A percentile compares a stretch with the other conserved stretches of the same genome.
Evolutionary conservation across 2,797 vertebrate genomes (phyloP).

Genomic region (Anomalospiza imberbis): DNA sequence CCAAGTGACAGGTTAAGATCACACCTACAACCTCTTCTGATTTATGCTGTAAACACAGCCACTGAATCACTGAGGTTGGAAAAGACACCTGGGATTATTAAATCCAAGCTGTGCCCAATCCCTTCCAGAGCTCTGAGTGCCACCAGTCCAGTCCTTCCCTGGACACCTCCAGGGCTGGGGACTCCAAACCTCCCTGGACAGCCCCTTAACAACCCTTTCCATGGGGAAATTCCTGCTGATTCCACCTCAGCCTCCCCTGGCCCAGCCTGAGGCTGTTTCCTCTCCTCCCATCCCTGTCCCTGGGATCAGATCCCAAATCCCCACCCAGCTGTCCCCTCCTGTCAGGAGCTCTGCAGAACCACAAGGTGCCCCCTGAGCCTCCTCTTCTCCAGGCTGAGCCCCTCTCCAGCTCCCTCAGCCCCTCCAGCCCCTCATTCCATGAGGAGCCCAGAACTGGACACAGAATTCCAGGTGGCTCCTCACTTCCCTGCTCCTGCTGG

Average conservation of each 20-base stretch:
- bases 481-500: neutral
- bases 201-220: neutral
- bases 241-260: neutral
- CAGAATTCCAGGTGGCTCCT: neutral
- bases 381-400: neutral
- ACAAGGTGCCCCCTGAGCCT: neutral
- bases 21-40: neutral
- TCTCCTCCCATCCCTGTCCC: neutral
- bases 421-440: neutral
- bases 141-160: rapidly evolving
- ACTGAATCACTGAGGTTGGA: neutral
- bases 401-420: neutral
- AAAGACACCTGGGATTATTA: neutral
- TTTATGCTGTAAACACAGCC: neutral
- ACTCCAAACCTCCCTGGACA: neutral
- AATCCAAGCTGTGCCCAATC: rapidly evolving
- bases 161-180: neutral
- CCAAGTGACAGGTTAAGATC: neutral
- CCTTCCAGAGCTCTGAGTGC: neutral
- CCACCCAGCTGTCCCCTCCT: neutral
- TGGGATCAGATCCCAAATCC: neutral
- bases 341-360: neutral
- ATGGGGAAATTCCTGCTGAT: neutral
- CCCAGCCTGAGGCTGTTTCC: neutral
- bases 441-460: neutral